These are phyloP conservation scores for Amphiduros pacificus DNA, from an alignment of 2,888 invertebrate genomes.

Conservation along the genomic window DNA sequence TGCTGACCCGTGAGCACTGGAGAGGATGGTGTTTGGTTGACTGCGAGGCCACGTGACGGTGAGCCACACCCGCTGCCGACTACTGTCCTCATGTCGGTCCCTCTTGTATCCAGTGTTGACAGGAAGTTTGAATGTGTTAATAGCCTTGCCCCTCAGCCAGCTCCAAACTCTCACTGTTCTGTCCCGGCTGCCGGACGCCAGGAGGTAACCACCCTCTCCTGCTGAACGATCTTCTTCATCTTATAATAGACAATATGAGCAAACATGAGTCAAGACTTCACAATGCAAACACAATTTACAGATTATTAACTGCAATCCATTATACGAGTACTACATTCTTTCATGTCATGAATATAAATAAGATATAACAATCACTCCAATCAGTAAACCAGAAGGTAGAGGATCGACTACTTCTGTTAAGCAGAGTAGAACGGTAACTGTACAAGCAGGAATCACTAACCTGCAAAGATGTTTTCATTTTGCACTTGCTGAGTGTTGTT, in stretches of 20 bases:
- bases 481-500: too few species aligned
- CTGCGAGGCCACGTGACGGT: slow-evolving; percentile 64
- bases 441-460: too few species aligned
- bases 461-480: too few species aligned
- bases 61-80: slow-evolving; percentile 38
- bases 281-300: too few species aligned
- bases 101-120: slow-evolving; percentile 30
- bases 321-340: too few species aligned
- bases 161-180: slow-evolving; percentile 61
- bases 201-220: slow-evolving; percentile 58
- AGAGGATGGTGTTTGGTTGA: slow-evolving; percentile 37
- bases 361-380: too few species aligned
- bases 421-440: too few species aligned
- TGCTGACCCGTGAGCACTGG: slow-evolving; percentile 44
- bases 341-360: too few species aligned
- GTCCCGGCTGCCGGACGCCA: slow-evolving; percentile 72
- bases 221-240: background rate
- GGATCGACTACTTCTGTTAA: too few species aligned
- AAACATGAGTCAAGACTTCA: background rate
- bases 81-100: slow-evolving; percentile 35
- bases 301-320: too few species aligned
- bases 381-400: too few species aligned
- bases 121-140: slow-evolving; percentile 37
- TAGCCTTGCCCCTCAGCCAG: slow-evolving; percentile 32
- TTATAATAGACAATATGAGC: background rate